Evolutionary conservation across 2,888 invertebrate species (phyloP).

Genomic region (Caenorhabditis wallacei): DNA sequence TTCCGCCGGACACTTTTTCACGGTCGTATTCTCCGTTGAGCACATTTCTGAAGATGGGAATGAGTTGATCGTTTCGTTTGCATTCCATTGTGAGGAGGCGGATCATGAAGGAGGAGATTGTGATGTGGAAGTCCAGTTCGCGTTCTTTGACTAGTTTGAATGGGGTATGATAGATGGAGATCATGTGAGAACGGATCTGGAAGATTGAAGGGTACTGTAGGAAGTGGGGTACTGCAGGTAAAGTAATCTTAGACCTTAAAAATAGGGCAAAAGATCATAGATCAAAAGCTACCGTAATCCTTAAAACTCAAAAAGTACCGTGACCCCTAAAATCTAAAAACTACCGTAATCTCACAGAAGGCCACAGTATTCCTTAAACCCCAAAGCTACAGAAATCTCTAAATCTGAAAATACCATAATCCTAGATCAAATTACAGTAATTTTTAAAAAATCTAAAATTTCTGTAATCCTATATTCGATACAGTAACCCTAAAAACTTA

Average conservation of each 20-base stretch:
- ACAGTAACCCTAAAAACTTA: too few species aligned
- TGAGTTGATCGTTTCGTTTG: slow-evolving; percentile 9
- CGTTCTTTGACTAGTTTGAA: slow-evolving; percentile 29
- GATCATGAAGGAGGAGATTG: slow-evolving; percentile 47
- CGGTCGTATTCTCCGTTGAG: slow-evolving; percentile 40
- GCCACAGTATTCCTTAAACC: too few species aligned
- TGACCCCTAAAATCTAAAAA: too few species aligned
- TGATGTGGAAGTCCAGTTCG: slow-evolving; percentile 12
- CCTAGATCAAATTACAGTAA: too few species aligned
- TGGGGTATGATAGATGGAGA: slow-evolving; percentile 42
- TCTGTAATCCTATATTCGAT: too few species aligned
- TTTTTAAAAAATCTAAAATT: too few species aligned
- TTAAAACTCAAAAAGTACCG: too few species aligned
- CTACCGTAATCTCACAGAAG: too few species aligned
- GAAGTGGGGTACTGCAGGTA: neutral
- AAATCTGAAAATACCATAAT: too few species aligned
- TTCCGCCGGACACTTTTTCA: slow-evolving; percentile 61
- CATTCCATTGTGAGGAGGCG: slow-evolving; percentile 23
- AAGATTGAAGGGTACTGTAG: neutral
- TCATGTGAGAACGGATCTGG: slow-evolving; percentile 9
- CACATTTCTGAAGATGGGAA: slow-evolving; percentile 40
- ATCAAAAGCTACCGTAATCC: too few species aligned
- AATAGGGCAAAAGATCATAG: neutral
- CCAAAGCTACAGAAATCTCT: too few species aligned
- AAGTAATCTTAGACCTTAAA: neutral